Conservation (phyloP, 2,113 vertebrate genomes). For the Mormoops blainvillei region DNA sequence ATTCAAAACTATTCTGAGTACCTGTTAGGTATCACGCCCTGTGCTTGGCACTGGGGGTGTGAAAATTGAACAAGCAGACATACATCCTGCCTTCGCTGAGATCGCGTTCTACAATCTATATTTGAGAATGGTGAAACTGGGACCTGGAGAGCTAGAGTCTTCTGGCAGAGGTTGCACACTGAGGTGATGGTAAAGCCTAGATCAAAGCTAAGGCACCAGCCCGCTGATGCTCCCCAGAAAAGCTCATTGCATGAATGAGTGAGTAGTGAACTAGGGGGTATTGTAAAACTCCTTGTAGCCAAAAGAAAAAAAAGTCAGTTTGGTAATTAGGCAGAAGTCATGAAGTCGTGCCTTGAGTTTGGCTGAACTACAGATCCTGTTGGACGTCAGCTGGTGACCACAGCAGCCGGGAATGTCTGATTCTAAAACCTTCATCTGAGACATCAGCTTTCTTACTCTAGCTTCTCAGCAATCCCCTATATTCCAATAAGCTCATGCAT, state of each 20-base stretch:
- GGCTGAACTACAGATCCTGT: neutral
- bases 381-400: neutral
- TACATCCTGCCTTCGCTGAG: neutral
- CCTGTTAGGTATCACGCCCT: neutral
- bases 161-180: neutral
- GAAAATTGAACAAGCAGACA: neutral
- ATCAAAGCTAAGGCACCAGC: neutral
- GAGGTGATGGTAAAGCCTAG: neutral
- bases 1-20: neutral
- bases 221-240: neutral
- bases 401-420: neutral
- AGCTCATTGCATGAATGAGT: neutral
- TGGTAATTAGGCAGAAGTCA: neutral
- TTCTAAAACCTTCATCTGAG: neutral
- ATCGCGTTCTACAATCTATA: neutral
- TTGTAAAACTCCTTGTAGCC: neutral
- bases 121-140: neutral
- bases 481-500: neutral
- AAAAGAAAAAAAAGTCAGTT: neutral
- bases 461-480: neutral
- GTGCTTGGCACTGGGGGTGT: neutral
- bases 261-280: neutral
- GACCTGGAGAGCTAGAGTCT: neutral
- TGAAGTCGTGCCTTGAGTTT: neutral
- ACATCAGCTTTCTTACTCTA: neutral